Evolutionary conservation across 2,113 vertebrate genomes (phyloP).

Genomic region (Brachyhypopomus occidentalis): DNA sequence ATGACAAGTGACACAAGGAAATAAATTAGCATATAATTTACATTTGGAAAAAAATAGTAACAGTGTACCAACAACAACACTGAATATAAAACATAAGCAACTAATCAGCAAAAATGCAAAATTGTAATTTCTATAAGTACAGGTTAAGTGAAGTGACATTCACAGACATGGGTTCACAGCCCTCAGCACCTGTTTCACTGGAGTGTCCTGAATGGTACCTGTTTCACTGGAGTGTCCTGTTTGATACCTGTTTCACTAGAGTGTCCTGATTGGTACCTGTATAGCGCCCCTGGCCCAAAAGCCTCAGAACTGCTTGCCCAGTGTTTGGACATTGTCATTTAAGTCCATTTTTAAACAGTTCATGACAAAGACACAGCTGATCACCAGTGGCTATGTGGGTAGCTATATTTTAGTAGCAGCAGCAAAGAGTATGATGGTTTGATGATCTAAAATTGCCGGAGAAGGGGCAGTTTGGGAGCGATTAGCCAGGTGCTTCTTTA

Average conservation of each 20-base stretch:
- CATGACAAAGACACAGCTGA: constrained; percentile 56
- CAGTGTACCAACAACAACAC: constrained; percentile 99
- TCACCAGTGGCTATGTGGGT: constrained; percentile 63
- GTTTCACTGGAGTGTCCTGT: too few relatives aligned
- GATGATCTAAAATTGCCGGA: constrained; percentile 49
- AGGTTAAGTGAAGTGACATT: constrained; percentile 90
- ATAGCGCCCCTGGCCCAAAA: constrained; percentile 57
- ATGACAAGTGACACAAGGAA: constrained; percentile 91
- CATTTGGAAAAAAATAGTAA: constrained; percentile 91
- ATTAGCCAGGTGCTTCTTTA: constrained; percentile 45
- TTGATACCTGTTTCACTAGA: too few relatives aligned
- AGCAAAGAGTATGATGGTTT: constrained; percentile 75
- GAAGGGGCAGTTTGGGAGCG: not conserved
- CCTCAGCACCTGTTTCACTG: constrained; percentile 68
- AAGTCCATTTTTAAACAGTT: constrained; percentile 53
- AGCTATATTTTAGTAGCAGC: constrained; percentile 81
- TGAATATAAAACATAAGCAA: constrained; percentile 97
- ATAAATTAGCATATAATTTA: constrained; percentile 99
- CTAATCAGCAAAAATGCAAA: constrained; percentile 88
- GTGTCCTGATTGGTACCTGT: not conserved
- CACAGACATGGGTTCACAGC: constrained; percentile 82
- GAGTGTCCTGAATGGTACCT: too few relatives aligned
- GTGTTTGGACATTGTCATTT: constrained; percentile 43
- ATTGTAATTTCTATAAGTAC: constrained; percentile 81
- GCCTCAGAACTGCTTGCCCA: constrained; percentile 58